Evolutionary conservation across 2,797 vertebrate genomes (phyloP).

Genomic region (Parotocinclus haroldoi): DNA sequence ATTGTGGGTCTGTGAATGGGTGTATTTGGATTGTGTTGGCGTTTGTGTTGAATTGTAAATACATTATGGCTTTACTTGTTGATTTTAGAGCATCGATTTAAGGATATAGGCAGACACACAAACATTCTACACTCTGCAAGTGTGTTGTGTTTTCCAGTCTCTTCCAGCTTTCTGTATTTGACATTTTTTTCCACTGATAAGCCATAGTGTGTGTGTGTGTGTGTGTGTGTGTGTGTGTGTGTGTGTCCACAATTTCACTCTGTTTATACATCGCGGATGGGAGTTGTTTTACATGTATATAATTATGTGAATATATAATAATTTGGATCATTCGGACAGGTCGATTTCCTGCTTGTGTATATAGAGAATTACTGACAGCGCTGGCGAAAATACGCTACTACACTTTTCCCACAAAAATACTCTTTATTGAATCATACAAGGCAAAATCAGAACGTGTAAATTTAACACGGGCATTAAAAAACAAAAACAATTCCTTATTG

Average conservation of each 20-base stretch:
- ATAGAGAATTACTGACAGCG: too few relatives aligned
- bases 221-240: slow-evolving; percentile 9
- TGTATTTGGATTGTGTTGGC: too few relatives aligned
- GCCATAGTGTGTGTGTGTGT: background rate
- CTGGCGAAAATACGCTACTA: background rate
- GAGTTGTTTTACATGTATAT: background rate
- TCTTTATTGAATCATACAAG: slow-evolving; percentile 23
- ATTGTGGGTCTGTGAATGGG: too few relatives aligned
- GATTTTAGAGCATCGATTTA: background rate
- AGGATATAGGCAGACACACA: background rate
- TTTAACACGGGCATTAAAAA: background rate
- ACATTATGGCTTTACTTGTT: too few relatives aligned
- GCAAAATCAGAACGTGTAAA: background rate
- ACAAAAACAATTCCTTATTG: background rate
- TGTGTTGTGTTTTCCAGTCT: slow-evolving; percentile 31
- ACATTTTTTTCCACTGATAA: slow-evolving; percentile 8
- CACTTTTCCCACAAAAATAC: slow-evolving; percentile 31
- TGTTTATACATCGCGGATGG: background rate
- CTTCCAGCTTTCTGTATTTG: background rate
- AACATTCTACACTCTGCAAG: slow-evolving; percentile 13
- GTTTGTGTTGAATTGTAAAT: background rate
- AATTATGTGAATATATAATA: too few relatives aligned
- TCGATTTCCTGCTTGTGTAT: too few relatives aligned
- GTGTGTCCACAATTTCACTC: background rate
- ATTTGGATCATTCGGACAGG: too few relatives aligned